These are phyloP conservation scores for Rhea americana DNA, from an alignment of 2,113 vertebrate genomes.

Conservation along the genomic window DNA sequence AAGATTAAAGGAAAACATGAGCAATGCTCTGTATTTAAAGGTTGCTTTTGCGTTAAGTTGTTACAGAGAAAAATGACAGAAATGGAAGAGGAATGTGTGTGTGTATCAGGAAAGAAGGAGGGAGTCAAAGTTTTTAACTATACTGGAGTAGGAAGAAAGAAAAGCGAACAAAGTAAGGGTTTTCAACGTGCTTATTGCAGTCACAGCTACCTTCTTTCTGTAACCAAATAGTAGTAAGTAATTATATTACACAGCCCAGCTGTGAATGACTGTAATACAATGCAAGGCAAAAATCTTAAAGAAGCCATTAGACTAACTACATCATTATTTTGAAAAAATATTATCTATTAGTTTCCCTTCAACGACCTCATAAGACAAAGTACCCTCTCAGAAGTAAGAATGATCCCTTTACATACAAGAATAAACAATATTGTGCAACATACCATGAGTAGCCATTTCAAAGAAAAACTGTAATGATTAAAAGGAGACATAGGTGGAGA, in stretches of 20 bases:
- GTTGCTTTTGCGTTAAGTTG: not conserved
- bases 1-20: not conserved
- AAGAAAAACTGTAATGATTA: not conserved
- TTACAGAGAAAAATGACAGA: not conserved
- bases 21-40: not conserved
- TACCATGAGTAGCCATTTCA: accelerated
- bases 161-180: not conserved
- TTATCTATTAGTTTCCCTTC: not conserved
- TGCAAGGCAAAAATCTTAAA: not conserved
- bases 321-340: not conserved
- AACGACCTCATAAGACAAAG: not conserved
- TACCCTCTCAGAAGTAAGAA: not conserved
- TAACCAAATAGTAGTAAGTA: not conserved
- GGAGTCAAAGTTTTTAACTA: not conserved
- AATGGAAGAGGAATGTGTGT: not conserved
- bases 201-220: not conserved
- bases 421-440: not conserved
- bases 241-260: not conserved
- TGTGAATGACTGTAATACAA: not conserved
- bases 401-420: not conserved
- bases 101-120: not conserved
- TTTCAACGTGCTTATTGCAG: not conserved
- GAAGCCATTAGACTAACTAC: not conserved
- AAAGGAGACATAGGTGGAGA: not conserved
- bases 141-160: not conserved